Conservation (phyloP, 2,888 invertebrate species). For the Acanthosepion pharaonis region DNA sequence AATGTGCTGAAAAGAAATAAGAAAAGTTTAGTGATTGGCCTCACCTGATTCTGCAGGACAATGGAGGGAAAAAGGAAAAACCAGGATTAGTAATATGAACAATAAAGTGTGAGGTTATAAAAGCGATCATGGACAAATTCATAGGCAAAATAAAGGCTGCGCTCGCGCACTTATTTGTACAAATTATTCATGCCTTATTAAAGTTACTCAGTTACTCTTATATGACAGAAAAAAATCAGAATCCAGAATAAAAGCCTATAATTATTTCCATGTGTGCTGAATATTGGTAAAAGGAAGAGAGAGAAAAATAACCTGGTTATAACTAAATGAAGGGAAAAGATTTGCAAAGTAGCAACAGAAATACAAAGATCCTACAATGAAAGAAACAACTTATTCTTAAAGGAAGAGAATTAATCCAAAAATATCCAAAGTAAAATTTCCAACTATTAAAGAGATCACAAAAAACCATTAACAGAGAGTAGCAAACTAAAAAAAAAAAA, state of each 20-base stretch:
- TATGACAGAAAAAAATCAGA: neutral
- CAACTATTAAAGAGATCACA: too few species aligned
- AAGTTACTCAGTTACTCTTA: conserved; percentile 3
- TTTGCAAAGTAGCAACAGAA: neutral
- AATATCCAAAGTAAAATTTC: too few species aligned
- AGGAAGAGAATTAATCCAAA: too few species aligned
- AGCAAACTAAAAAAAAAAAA: too few species aligned
- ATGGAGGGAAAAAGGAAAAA: conserved; percentile 47
- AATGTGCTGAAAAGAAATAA: conserved; percentile 46
- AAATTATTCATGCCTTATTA: conserved; percentile 45
- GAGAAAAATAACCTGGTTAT: neutral
- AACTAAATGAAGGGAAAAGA: neutral
- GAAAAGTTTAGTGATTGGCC: conserved; percentile 44
- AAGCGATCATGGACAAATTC: conserved; percentile 18
- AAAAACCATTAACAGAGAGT: too few species aligned
- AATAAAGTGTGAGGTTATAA: conserved; percentile 35
- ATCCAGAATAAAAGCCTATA: conserved; percentile 11
- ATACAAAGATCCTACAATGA: neutral
- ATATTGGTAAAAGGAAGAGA: neutral
- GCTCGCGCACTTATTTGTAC: conserved; percentile 45
- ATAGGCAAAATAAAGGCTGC: conserved; percentile 46
- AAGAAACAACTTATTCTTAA: neutral
- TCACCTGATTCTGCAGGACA: conserved; percentile 47
- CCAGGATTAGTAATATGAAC: conserved; percentile 45
- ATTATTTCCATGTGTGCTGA: conserved; percentile 43